These are phyloP conservation scores for Indicator maculatus DNA, from an alignment of 2,113 vertebrate species.

Conservation along the genomic window DNA sequence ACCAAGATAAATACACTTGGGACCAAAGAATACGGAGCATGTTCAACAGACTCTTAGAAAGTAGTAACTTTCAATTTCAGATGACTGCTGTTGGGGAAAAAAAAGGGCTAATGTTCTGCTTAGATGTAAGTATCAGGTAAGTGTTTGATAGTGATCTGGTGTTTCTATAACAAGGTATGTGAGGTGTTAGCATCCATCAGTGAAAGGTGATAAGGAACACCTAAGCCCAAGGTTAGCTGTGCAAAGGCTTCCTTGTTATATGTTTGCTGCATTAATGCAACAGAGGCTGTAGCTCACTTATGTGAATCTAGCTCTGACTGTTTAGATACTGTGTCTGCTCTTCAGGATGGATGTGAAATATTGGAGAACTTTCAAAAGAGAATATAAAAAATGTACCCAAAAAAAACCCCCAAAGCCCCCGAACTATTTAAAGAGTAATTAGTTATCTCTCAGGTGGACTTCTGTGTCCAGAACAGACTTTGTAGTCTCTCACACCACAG, in stretches of 20 bases:
- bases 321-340: fast-evolving
- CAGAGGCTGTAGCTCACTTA: background rate
- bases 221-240: background rate
- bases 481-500: background rate
- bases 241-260: background rate
- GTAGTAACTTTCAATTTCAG: background rate
- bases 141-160: too few species aligned
- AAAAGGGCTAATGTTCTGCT: background rate
- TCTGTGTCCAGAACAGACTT: background rate
- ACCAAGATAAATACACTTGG: background rate
- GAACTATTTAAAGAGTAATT: too few species aligned
- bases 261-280: background rate
- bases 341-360: background rate
- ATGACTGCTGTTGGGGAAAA: background rate
- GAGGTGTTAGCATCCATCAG: background rate
- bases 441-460: background rate
- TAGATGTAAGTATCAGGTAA: background rate
- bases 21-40: background rate
- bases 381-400: background rate
- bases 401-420: too few species aligned
- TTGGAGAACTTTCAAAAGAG: background rate
- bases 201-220: background rate
- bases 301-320: background rate
- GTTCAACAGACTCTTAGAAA: background rate
- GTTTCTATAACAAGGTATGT: fast-evolving